Base-by-base conservation (phyloP, 2,888 invertebrate species). In the Tinea semifulvella region DNA sequence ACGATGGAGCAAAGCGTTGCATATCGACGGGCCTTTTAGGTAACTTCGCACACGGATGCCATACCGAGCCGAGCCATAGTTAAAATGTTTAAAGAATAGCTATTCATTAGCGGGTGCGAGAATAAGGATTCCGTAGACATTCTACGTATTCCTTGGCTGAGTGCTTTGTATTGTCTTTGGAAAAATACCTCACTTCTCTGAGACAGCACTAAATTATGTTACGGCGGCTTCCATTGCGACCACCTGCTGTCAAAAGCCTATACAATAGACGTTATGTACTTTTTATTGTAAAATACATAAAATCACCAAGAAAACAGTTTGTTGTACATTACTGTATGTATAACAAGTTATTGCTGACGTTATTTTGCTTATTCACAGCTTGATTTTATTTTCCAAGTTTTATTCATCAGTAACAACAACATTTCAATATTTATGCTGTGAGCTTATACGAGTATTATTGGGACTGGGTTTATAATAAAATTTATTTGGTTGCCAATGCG, bases 21-120 rank as follows among this genome's bases (percentile, higher is more conserved):
- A 71, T 75, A 76, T 75, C 74, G 74, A 63, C 56, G 67, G 68
- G 68, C 76, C 76, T 77, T 79, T 76, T 75, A 74, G 76, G 75
- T 75, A 71, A 77, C 75, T 74, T 76, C 73, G 75, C 79, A 75
- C 64, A 70, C 64, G 60, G 63, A 80, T 77, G 73, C 80, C 80
- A 77, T 77, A 74, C 80, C 76, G n/a, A n/a, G n/a, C n/a, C 61
- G 61, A 61, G 55, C 72, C 80, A 80, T 80, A 79, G 80, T 77
- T 80, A 77, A 80, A 79, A 80, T 80, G 71, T 75, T 70, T 68
- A 65, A 69, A 76, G 79, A 76, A 80, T 80, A 77, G 75, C 75
- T 80, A 79, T 80, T 80, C 80, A 80, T 79, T 80, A 80, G 77
- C 63, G 70, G 76, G 79, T 68, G 80, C 77, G 79, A 80, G 77